A percentile compares a stretch with the other conserved stretches of the same genome.
Evolutionary conservation across 1,140 invertebrate genomes (phyloP).

Genomic region (Drusus annulatus): DNA sequence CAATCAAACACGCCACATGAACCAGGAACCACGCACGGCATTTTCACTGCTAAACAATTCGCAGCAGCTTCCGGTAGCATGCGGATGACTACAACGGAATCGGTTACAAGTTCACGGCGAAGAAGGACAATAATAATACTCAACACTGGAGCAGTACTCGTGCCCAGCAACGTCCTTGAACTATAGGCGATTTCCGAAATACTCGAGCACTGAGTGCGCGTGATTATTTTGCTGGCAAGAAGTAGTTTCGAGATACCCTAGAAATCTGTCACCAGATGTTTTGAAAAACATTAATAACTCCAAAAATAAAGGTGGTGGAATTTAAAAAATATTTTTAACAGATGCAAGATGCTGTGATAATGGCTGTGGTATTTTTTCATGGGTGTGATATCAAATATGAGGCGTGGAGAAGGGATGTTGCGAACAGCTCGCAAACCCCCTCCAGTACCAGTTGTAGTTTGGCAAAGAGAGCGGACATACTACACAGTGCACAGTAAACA

Average conservation of each 20-base stretch:
- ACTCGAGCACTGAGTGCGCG: not conserved
- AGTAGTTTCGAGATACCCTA: no score
- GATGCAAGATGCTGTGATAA: not conserved
- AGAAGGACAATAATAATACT: not conserved
- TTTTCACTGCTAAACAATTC: not conserved
- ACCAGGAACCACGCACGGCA: not conserved
- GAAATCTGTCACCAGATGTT: slow-evolving; percentile 7
- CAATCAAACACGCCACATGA: not conserved
- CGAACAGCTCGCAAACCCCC: slow-evolving; percentile 30
- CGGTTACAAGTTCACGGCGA: slow-evolving; percentile 36
- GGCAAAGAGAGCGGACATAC: slow-evolving; percentile 23
- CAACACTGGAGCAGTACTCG: not conserved
- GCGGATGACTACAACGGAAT: not conserved
- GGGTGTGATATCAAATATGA: not conserved
- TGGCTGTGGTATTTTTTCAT: not conserved
- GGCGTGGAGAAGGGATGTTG: not conserved
- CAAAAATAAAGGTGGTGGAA: not conserved
- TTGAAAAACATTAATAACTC: not conserved
- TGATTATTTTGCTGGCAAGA: not conserved
- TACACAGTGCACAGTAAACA: not conserved
- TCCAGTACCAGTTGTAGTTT: not conserved
- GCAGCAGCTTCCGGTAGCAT: not conserved
- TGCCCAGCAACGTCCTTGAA: slow-evolving; percentile 21
- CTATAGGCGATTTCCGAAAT: slow-evolving; percentile 29
- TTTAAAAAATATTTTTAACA: no score